These are phyloP conservation scores for Orthosia gracilis DNA, from an alignment of 2,888 invertebrate genomes.

Conservation along the genomic window DNA sequence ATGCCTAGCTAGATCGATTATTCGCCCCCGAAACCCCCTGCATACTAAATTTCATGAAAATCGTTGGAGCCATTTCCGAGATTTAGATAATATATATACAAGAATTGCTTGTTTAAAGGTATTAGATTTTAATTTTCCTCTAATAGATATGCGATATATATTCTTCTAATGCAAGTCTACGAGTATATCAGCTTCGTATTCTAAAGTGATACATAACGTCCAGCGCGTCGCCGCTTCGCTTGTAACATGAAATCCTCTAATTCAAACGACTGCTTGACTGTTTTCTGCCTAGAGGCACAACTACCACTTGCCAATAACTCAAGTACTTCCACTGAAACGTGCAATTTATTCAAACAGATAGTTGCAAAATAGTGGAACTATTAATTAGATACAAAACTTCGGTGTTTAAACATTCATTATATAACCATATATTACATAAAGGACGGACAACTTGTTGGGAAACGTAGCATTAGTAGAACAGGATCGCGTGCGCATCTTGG, in stretches of 20 bases:
- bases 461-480: conserved; percentile 58
- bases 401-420: conserved; percentile 47
- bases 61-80: no score
- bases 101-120: no score
- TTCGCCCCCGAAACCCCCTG: no score
- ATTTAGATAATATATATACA: no score
- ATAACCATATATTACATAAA: conserved; percentile 57
- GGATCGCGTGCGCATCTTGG: conserved; percentile 67
- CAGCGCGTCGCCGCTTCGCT: neutral
- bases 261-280: conserved; percentile 17
- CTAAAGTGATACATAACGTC: conserved; percentile 3
- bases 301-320: conserved; percentile 42
- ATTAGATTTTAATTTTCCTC: neutral
- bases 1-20: no score
- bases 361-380: conserved; percentile 25
- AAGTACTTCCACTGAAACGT: conserved; percentile 29
- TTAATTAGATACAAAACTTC: conserved; percentile 40
- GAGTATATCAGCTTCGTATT: neutral
- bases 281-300: conserved; percentile 30
- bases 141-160: neutral
- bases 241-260: conserved; percentile 44
- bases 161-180: neutral
- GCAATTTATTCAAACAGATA: conserved; percentile 45
- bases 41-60: no score
- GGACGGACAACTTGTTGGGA: conserved; percentile 48